A percentile compares a stretch with the other conserved stretches of the same genome.
These are phyloP conservation scores for Rambutsinella grinnellia DNA, from an alignment of 2,888 invertebrate genomes.

Conservation along the genomic window DNA sequence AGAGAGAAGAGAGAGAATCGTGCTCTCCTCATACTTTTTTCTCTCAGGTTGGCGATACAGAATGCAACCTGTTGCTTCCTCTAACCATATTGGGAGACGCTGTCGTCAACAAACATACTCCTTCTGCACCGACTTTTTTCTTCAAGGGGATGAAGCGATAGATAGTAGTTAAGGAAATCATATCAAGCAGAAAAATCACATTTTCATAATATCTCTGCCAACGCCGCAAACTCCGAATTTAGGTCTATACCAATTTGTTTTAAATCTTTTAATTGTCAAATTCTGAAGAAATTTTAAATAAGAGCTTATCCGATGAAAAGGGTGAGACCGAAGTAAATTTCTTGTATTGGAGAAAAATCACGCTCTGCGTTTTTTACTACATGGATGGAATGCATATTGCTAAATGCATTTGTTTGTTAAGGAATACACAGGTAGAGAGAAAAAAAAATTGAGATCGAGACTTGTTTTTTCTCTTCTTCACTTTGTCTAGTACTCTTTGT, in stretches of 20 bases:
- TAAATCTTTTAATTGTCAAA: no score
- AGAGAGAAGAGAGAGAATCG: conserved; percentile 19
- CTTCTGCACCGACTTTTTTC: no score
- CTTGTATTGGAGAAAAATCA: conserved; percentile 23
- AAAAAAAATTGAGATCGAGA: conserved; percentile 37
- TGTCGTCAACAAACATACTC: no score
- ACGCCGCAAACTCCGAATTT: no score
- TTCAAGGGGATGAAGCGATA: no score
- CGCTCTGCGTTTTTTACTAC: conserved; percentile 4
- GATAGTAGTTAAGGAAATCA: no score
- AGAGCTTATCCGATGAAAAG: no score
- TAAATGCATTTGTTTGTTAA: conserved; percentile 21
- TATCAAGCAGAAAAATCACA: no score
- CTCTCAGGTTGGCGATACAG: neutral
- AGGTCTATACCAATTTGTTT: no score
- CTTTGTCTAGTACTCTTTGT: conserved; percentile 11
- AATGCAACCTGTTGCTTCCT: conserved; percentile 51
- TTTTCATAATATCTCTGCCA: no score
- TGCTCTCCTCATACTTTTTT: neutral
- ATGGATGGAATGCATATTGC: conserved; percentile 28
- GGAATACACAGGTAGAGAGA: neutral
- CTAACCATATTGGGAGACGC: conserved; percentile 3
- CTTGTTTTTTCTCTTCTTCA: conserved; percentile 33
- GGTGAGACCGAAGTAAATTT: no score
- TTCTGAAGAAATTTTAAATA: no score